Percentiles rank a stretch among this genome's conserved stretches.
Evolutionary conservation across 2,113 vertebrate species (phyloP).

Genomic region (Chaetorhynchus papuensis): DNA sequence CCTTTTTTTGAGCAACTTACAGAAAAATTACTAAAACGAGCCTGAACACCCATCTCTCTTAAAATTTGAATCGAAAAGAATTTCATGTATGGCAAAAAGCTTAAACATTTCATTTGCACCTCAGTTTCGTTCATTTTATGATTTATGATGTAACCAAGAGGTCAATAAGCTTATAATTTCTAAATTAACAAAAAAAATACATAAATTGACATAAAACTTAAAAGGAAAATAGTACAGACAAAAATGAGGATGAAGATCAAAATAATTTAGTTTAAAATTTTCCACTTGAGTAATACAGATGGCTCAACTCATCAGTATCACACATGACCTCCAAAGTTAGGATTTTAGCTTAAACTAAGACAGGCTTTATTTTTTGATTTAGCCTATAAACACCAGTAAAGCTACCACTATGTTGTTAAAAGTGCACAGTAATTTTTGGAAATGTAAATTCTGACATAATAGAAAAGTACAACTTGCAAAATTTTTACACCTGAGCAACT

Average conservation of each 20-base stretch:
- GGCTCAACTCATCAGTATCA: background rate
- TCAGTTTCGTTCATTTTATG: background rate
- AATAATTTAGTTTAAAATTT: background rate
- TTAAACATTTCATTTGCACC: background rate
- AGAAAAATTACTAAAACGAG: background rate
- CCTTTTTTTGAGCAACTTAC: background rate
- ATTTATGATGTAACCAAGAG: rapidly evolving
- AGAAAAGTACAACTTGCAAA: background rate
- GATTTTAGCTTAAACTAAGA: background rate
- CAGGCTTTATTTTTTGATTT: background rate
- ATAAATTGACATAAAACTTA: background rate
- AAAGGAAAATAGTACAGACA: background rate
- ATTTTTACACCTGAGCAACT: background rate
- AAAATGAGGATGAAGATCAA: background rate
- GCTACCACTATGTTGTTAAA: background rate
- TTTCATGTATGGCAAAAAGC: background rate
- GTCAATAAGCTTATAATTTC: background rate
- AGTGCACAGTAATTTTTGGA: background rate
- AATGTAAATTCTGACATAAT: background rate
- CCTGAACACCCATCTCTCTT: background rate
- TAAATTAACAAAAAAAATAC: background rate
- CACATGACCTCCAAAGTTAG: background rate
- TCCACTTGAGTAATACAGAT: background rate
- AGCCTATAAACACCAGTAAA: background rate
- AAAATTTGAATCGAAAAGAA: background rate